Evolutionary conservation across 64 coral and sea anemone species (phyloP).

Genomic region (Stichodactyla helianthus): DNA sequence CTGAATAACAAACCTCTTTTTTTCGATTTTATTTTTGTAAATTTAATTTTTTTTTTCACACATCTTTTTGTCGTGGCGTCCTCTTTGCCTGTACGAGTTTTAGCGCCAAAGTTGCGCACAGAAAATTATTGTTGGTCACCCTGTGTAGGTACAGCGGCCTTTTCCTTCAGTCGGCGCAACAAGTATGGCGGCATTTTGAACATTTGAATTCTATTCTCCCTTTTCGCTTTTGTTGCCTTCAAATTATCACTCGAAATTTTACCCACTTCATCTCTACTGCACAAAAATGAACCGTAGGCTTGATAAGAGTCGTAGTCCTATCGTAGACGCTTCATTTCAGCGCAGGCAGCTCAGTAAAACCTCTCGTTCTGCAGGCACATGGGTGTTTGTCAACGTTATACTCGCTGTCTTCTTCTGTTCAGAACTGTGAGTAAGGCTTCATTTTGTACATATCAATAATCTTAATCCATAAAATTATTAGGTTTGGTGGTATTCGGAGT

Average conservation of each 20-base stretch:
- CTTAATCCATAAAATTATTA: neutral
- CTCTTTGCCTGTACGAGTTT: no score
- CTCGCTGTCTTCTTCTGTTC: constrained; percentile 63
- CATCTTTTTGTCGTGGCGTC: no score
- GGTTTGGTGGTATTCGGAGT: neutral
- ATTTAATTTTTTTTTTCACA: no score
- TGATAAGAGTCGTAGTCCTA: constrained; percentile 63
- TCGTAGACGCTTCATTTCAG: constrained; percentile 60
- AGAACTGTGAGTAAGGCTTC: constrained; percentile 58
- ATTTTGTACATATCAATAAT: neutral
- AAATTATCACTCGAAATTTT: neutral
- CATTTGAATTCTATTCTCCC: neutral
- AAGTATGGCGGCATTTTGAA: neutral
- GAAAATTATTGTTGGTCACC: neutral
- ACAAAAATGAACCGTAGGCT: constrained; percentile 63
- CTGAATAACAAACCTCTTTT: no score
- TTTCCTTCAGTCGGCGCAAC: neutral
- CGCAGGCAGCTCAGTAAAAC: constrained; percentile 63
- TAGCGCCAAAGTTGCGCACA: no score
- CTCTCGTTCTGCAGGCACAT: constrained; percentile 77
- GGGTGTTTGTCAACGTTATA: constrained; percentile 82
- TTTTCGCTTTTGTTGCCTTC: neutral
- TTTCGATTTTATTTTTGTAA: no score
- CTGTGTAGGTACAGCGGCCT: neutral
- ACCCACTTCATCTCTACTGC: neutral